Percentiles rank a stretch among this genome's conserved stretches.
Evolutionary conservation across 2,888 invertebrate species (phyloP).

Genomic region (Limnephilus lunatus): DNA sequence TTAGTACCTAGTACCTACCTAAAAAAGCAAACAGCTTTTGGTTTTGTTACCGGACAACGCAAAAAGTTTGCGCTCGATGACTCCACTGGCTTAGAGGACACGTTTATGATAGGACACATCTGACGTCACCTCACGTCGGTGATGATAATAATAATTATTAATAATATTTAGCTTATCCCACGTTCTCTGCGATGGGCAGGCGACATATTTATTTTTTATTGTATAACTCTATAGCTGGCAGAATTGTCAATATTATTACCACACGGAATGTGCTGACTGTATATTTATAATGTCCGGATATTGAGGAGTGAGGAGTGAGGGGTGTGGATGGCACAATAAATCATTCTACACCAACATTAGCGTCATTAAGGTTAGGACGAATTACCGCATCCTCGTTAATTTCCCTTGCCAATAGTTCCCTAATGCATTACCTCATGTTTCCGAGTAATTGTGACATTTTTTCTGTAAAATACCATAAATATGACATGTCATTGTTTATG

Average conservation of each 20-base stretch:
- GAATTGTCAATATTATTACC: neutral
- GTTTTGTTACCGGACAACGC: neutral
- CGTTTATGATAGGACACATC: neutral
- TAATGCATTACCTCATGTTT: neutral
- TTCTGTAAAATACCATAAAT: neutral
- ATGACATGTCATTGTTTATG: neutral
- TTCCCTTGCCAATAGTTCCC: neutral
- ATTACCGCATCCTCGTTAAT: constrained; percentile 13
- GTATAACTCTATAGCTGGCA: neutral
- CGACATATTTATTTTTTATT: neutral
- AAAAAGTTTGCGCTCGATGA: neutral
- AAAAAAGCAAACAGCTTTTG: neutral
- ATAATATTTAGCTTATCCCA: neutral
- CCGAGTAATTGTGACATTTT: neutral
- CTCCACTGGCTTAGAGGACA: neutral
- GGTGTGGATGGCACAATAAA: neutral
- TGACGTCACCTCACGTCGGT: neutral
- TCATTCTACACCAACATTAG: constrained; percentile 7
- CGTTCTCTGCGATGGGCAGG: neutral
- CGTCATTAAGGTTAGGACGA: neutral
- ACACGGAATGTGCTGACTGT: neutral
- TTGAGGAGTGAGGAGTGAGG: neutral
- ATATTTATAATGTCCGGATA: neutral
- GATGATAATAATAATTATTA: neutral
- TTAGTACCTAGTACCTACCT: too few species aligned